These are phyloP conservation scores for Lordiphosa fenestrarum DNA, from an alignment of 2,888 invertebrate species.

Conservation along the genomic window DNA sequence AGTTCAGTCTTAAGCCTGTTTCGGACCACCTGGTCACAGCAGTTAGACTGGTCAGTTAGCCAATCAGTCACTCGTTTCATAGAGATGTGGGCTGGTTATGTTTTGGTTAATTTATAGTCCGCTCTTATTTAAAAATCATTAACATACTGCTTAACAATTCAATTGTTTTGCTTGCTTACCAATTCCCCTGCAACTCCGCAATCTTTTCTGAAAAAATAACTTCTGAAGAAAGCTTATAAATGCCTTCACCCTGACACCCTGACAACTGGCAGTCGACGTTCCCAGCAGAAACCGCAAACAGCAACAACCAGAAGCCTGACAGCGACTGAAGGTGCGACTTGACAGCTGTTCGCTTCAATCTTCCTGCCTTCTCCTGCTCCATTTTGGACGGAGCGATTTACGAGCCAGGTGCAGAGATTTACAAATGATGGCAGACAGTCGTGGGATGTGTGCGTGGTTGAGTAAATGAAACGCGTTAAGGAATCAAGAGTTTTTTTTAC, in stretches of 20 bases:
- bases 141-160: no score
- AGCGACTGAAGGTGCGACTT: constrained; percentile 13
- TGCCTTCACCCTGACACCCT: constrained; percentile 1
- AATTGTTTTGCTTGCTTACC: background rate
- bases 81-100: no score
- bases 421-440: constrained; percentile 10
- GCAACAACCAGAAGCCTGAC: constrained; percentile 7
- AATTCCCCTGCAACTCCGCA: background rate
- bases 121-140: no score
- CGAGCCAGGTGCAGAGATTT: constrained; percentile 12
- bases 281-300: constrained; percentile 9
- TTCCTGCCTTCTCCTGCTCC: background rate
- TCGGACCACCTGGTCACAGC: no score
- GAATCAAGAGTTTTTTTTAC: background rate
- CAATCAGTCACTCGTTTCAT: no score
- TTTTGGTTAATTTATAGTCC: no score
- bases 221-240: constrained; percentile 6
- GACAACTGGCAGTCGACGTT: constrained; percentile 12
- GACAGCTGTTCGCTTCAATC: constrained; percentile 8
- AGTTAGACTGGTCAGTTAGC: no score
- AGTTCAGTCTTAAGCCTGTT: no score
- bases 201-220: background rate
- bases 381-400: constrained; percentile 5
- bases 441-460: background rate
- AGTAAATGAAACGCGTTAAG: constrained; percentile 1